Base-by-base conservation (phyloP, 2,888 invertebrate genomes). In the Apamea anceps region DNA sequence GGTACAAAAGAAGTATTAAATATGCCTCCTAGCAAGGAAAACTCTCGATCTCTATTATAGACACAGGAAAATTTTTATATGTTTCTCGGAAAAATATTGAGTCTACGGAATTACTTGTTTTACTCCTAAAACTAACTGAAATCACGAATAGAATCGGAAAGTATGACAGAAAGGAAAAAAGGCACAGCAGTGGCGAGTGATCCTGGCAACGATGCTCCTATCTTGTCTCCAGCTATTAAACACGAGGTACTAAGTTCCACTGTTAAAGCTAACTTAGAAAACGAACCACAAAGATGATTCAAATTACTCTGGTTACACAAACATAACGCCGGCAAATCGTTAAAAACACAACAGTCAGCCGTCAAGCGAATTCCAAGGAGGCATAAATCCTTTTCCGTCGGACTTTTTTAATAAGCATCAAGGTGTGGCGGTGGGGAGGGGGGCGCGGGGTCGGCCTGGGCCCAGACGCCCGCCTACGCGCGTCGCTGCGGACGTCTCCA, bases 381-480 rank as follows among this genome's bases (percentile, higher is more conserved):
- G 85, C 88, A 87, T 90, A 89, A 91, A 91, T 92, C 91, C 90
- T 91, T 91, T 92, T 86, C 85, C 86, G 88, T 86, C 80, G 85
- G 87, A 87, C 87, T 89, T 89, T 92, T 92, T 91, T 91, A 92
- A 91, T 92, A 92, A 90, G 91, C 88, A 85, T 87, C 86, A 92
- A 93, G 92, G 92, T 92, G 92, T 90, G 87, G 89, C 82, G 90
- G 84, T 85, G 82, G 68, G 85, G n/a, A 13, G 66, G 45, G 65
- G 60, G 81, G 76, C 48, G 51, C 60, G 73, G 77, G 62, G 67
- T 45, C 77, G 81, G 84, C 81, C 85, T 70, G 80, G 62, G 90
- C 88, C 90, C 95, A 95, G 95, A 95, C 94, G 95, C 88, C 93
- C 96, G 96, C 96, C 95, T 94, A 96, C 96, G 95, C 95, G 95